Conservation (phyloP, 2,113 vertebrate species). For the Enhydra lutris region DNA sequence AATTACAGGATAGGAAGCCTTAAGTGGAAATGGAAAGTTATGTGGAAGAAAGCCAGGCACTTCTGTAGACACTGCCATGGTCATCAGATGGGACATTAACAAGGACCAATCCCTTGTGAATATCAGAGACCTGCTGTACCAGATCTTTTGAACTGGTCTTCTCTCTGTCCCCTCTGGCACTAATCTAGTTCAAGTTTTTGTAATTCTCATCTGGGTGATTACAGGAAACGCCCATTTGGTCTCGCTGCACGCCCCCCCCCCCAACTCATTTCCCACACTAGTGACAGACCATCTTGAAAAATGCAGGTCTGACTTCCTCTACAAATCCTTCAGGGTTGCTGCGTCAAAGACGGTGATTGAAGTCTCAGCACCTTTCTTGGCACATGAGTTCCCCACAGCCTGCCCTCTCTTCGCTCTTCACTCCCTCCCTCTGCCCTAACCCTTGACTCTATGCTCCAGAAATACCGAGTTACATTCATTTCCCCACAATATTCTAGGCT, state of each 20-base stretch:
- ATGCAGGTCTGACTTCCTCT: not conserved
- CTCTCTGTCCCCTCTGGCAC: not conserved
- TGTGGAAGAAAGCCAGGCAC: not conserved
- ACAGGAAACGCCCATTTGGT: not conserved
- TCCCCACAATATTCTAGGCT: not conserved
- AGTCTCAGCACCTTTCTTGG: not conserved
- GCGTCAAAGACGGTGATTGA: not conserved
- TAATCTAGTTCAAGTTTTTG: not conserved
- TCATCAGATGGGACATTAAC: not conserved
- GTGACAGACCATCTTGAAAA: not conserved
- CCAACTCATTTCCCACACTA: not conserved
- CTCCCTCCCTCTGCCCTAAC: not conserved
- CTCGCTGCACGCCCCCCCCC: not conserved
- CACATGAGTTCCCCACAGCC: fast-evolving
- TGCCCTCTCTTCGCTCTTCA: not conserved
- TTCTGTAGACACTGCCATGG: not conserved
- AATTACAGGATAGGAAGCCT: not conserved
- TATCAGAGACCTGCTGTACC: not conserved
- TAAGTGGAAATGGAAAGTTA: not conserved
- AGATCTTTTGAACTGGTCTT: not conserved
- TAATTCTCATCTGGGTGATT: not conserved
- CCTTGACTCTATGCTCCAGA: not conserved
- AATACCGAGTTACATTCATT: not conserved
- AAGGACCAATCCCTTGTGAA: not conserved
- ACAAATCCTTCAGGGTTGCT: not conserved